Percentiles rank a stretch among this genome's conserved stretches.
phyloP scores from a whole-genome alignment of 1,140 invertebrate genomes.

The Sipha flava region DNA sequence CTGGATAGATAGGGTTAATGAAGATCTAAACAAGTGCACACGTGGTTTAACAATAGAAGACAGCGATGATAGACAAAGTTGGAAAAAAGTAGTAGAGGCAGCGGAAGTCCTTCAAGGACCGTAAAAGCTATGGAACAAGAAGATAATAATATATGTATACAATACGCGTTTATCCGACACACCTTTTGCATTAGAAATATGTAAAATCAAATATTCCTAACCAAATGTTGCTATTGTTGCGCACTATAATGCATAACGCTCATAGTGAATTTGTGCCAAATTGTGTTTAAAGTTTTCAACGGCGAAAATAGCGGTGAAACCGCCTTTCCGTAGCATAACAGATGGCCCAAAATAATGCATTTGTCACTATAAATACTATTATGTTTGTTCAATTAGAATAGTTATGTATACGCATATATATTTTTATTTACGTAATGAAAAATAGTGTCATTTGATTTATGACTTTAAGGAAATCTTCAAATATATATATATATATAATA shows the following conservation, averaged over 20 bases:
- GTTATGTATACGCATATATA: too few relatives aligned
- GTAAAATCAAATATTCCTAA: background rate
- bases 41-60: too few relatives aligned
- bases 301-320: background rate
- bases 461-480: background rate
- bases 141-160: too few relatives aligned
- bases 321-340: background rate
- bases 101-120: too few relatives aligned
- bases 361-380: slow-evolving; percentile 6
- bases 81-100: too few relatives aligned
- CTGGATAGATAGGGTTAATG: too few relatives aligned
- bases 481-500: background rate
- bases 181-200: background rate
- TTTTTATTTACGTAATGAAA: background rate
- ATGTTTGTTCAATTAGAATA: slow-evolving; percentile 3
- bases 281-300: background rate
- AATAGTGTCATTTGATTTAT: background rate
- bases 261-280: background rate
- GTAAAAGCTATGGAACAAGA: too few relatives aligned
- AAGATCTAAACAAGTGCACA: too few relatives aligned
- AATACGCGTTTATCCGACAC: too few relatives aligned
- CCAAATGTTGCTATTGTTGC: background rate
- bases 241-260: background rate
- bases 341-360: slow-evolving; percentile 3
- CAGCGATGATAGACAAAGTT: too few relatives aligned